Conservation (phyloP, 2,797 vertebrate species). For the Meda fulgida region DNA sequence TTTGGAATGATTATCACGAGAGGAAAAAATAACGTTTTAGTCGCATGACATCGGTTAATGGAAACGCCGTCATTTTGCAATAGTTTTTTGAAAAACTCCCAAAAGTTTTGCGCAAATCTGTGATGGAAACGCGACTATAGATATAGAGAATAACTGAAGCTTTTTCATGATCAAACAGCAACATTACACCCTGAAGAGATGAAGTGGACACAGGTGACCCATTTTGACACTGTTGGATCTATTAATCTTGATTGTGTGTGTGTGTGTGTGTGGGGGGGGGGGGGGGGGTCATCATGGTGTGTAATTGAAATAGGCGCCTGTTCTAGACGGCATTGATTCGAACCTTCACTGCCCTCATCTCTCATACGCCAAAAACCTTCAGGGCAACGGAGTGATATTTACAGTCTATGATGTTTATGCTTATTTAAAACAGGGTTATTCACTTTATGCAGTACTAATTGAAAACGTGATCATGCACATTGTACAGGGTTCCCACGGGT, state of each 20-base stretch:
- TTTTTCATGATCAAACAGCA: too few species aligned
- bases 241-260: constrained; percentile 75
- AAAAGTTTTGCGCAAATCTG: too few species aligned
- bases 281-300: constrained; percentile 66
- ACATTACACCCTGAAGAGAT: not conserved
- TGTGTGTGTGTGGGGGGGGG: not conserved
- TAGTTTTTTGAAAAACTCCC: too few species aligned
- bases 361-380: not conserved
- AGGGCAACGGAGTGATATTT: not conserved
- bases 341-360: not conserved
- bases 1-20: too few species aligned
- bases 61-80: too few species aligned
- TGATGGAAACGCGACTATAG: too few species aligned
- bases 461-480: too few species aligned
- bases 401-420: not conserved
- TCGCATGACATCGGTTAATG: too few species aligned
- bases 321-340: constrained; percentile 69
- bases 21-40: too few species aligned
- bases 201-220: constrained; percentile 67
- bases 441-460: too few species aligned
- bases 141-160: not conserved
- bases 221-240: constrained; percentile 69
- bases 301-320: constrained; percentile 71
- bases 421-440: not conserved
- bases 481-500: too few species aligned